Conservation (phyloP, 2,113 vertebrate genomes). For the Paraplagusia blochii region DNA sequence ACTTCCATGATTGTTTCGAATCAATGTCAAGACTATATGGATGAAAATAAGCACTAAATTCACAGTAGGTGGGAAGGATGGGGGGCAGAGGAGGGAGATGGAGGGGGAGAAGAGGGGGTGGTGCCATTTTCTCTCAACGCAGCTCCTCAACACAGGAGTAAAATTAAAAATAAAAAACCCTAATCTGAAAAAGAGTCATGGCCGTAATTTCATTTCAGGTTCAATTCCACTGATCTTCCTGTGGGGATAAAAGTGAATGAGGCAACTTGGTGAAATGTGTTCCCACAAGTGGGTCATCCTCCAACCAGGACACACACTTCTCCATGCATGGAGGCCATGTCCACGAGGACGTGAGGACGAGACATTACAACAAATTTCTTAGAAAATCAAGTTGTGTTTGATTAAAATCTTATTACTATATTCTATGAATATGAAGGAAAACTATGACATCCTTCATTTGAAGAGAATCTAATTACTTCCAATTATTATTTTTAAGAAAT, state of each 20-base stretch:
- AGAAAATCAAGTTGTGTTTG: no score
- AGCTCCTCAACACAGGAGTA: not conserved
- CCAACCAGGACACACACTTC: conserved; percentile 6
- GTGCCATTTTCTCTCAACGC: no score
- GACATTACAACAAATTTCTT: no score
- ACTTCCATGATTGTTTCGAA: conserved; percentile 30
- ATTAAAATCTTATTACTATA: no score
- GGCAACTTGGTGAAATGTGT: conserved; percentile 41
- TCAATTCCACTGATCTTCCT: conserved; percentile 31
- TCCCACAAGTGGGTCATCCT: conserved; percentile 4
- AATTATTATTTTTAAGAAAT: no score
- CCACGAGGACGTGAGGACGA: no score
- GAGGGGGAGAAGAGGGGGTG: no score
- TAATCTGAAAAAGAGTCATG: conserved; percentile 17
- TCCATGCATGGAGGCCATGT: no score
- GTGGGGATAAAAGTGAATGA: conserved; percentile 48
- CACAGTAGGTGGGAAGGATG: not conserved
- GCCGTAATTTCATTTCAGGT: conserved; percentile 32
- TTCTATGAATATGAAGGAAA: no score
- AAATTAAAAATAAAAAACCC: not conserved
- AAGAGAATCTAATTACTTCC: no score
- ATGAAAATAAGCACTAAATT: not conserved
- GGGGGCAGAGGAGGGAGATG: no score
- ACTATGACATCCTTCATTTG: no score
- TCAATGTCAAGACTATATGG: not conserved